Conservation (phyloP, 1,140 invertebrate species). For the Trachymyrmex septentrionalis region DNA sequence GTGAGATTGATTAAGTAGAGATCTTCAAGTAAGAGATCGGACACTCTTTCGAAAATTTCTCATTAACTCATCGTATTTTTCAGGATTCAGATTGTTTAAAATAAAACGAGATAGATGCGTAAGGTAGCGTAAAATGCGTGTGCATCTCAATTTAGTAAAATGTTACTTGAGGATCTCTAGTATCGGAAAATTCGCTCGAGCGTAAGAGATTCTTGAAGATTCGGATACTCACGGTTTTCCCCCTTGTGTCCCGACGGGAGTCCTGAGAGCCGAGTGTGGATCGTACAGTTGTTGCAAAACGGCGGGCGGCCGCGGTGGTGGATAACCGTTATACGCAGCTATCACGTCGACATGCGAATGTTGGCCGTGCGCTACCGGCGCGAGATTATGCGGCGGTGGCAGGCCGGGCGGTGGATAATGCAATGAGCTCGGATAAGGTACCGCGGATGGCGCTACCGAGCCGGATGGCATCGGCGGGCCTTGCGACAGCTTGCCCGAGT, state of each 20-base stretch:
- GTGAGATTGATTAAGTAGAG: no score
- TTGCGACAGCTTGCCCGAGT: slow-evolving; percentile 81
- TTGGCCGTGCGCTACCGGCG: slow-evolving; percentile 80
- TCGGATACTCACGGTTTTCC: slow-evolving; percentile 95
- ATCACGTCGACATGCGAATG: slow-evolving; percentile 84
- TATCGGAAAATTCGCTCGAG: neutral
- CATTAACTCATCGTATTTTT: no score
- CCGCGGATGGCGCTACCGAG: slow-evolving; percentile 77
- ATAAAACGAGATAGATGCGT: no score
- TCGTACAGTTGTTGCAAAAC: slow-evolving; percentile 88
- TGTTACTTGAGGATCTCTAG: no score
- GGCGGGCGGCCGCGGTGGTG: slow-evolving; percentile 81
- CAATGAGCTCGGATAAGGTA: slow-evolving; percentile 64
- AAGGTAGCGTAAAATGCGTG: no score
- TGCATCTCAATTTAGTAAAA: no score
- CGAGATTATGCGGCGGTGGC: slow-evolving; percentile 82
- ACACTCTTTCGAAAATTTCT: no score
- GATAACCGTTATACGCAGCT: slow-evolving; percentile 82
- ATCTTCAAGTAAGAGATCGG: no score
- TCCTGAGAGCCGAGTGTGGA: slow-evolving; percentile 89
- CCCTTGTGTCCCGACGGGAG: slow-evolving; percentile 90
- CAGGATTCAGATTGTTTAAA: no score
- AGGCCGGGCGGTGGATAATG: slow-evolving; percentile 82
- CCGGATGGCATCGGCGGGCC: slow-evolving; percentile 68
- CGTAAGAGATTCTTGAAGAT: no score